A percentile compares a stretch with the other conserved stretches of the same genome.
These are phyloP conservation scores for Brachyptera putata DNA, from an alignment of 2,888 invertebrate species.

Conservation along the genomic window DNA sequence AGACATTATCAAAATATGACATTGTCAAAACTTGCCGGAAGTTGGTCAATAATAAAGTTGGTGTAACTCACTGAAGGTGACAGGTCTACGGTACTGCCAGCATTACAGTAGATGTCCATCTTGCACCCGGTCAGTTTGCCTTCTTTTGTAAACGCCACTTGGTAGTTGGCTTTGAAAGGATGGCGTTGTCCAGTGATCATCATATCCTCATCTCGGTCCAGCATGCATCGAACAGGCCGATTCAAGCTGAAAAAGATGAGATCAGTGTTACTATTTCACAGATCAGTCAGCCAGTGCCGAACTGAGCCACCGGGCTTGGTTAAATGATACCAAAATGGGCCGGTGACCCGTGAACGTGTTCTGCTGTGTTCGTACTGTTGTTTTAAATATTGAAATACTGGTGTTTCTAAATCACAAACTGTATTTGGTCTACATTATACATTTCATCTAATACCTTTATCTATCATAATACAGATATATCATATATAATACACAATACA, in stretches of 20 bases:
- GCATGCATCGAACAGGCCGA: slow-evolving; percentile 77
- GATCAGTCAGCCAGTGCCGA: no score
- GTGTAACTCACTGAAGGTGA: slow-evolving; percentile 62
- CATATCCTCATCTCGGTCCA: slow-evolving; percentile 96
- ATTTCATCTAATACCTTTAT: no score
- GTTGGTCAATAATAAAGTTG: neutral
- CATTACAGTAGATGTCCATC: slow-evolving; percentile 73
- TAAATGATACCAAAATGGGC: no score
- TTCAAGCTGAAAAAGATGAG: slow-evolving; percentile 44
- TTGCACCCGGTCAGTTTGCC: slow-evolving; percentile 73
- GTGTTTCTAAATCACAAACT: no score
- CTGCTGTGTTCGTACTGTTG: no score
- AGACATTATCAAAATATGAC: neutral
- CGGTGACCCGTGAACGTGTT: no score
- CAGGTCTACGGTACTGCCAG: slow-evolving; percentile 77
- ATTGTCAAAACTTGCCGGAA: neutral
- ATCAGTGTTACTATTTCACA: no score
- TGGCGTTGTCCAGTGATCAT: slow-evolving; percentile 81
- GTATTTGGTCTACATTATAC: no score
- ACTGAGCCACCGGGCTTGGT: no score
- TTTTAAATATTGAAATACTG: no score
- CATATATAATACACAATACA: no score
- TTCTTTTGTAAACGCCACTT: slow-evolving; percentile 69
- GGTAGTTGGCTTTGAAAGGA: slow-evolving; percentile 82
- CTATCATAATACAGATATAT: no score